Evolutionary conservation across 1,140 invertebrate species (phyloP), one percentile per base, ranked within the genome.

Genomic region (Pogonognathellus flavescens): DNA sequence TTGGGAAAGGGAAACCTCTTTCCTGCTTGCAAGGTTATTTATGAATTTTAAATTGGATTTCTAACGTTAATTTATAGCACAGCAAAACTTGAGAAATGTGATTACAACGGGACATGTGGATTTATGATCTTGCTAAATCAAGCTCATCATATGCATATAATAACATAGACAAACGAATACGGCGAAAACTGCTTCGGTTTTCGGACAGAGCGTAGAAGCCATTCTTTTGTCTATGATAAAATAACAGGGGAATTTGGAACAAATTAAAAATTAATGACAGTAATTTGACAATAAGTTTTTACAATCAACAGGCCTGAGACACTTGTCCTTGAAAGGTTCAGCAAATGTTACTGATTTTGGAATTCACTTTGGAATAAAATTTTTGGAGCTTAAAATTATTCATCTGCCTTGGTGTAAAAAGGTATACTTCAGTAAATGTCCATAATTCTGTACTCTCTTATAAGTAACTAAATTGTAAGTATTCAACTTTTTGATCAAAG

Each of bases 11-110:
- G 6, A 76, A 76, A 50, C 70, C 70, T 0, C 41, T 76, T 5
- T 76, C 70, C n/a, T 31, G 49, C 8, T 76, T 76, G n/a, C 31
- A 76, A 76, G 70, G 70, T 76, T 31, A 60, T 55, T 55, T 55
- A 53, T 55, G 11, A 55, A 60, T 60, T 11, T n/a, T 60, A 6
- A 11, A 10, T 11, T 18, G 57, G 7, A 7, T 60, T 6, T 60
- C 57, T 60, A 60, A 14, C n/a, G 8, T 60, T n/a, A n/a, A n/a
- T n/a, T 57, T 57, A 41, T 3, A 41, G 31, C 9, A 13, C 53
- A 14, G n/a, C n/a, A 57, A n/a, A n/a, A n/a, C n/a, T n/a, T n/a
- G n/a, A n/a, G n/a, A n/a, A n/a, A n/a, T n/a, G n/a, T n/a, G n/a
- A n/a, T n/a, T n/a, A n/a, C n/a, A n/a, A n/a, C n/a, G n/a, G n/a